These are phyloP conservation scores for Gerris buenoi DNA, from an alignment of 1,140 invertebrate species.

Conservation along the genomic window DNA sequence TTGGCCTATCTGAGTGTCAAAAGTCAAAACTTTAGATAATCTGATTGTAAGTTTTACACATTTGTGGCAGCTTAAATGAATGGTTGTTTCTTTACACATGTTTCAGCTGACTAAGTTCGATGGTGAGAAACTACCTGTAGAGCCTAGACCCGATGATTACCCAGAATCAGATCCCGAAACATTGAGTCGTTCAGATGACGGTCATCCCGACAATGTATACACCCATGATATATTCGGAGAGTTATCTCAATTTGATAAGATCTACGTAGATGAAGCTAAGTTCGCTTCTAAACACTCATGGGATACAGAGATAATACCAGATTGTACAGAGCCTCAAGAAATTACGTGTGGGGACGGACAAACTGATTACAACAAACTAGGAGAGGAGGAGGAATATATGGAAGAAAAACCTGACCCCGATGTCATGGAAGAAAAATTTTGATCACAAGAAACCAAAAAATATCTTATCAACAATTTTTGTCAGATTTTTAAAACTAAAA, in stretches of 20 bases:
- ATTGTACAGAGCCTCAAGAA: too few relatives aligned
- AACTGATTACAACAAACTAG: too few relatives aligned
- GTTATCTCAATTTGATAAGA: constrained; percentile 14
- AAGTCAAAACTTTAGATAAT: too few relatives aligned
- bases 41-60: too few relatives aligned
- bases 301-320: constrained; percentile 23
- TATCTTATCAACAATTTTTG: too few relatives aligned
- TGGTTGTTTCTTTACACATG: too few relatives aligned
- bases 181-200: constrained; percentile 11
- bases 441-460: too few relatives aligned
- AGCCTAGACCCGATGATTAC: constrained; percentile 41
- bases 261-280: constrained; percentile 10
- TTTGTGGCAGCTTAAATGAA: too few relatives aligned
- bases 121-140: constrained; percentile 45
- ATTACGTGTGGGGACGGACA: too few relatives aligned
- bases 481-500: too few relatives aligned
- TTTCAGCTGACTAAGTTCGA: constrained; percentile 45
- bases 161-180: constrained; percentile 36
- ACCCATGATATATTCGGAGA: constrained; percentile 13
- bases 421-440: background rate
- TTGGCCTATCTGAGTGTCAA: too few relatives aligned
- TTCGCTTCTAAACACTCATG: constrained; percentile 5
- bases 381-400: too few relatives aligned
- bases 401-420: background rate
- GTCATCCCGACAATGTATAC: background rate